Evolutionary conservation across 2,888 invertebrate genomes (phyloP), one percentile per base, ranked within the genome.

Genomic region (Cephus nigrinus): DNA sequence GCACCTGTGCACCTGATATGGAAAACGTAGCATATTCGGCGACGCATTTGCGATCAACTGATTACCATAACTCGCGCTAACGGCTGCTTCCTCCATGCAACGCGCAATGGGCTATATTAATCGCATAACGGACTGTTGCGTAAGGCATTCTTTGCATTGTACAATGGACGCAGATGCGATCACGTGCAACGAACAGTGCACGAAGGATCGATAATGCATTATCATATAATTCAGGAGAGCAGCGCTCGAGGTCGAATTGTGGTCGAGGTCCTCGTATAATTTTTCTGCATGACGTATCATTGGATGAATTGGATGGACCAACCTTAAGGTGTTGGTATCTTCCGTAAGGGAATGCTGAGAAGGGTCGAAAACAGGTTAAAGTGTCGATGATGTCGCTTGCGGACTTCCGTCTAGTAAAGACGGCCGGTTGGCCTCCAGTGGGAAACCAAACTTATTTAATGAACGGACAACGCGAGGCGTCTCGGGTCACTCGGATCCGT

Each of bases 101-200:
- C 23, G 79, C 76, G 82, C 79, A 84, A 84, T 82, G 76, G 73
- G 74, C 82, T 73, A 73, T 81, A 81, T 83, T 83, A 84, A 84
- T 84, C 82, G 84, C 82, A 82, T 83, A 84, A 84, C 83, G 75
- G 81, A 75, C 78, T 69, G 78, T 84, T 84, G 81, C 80, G 83
- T 79, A 84, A 84, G 82, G 78, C 34, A 72, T 78, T 79, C 80
- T 71, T 71, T 33, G 12, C 15, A 23, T 30, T 33, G 32, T 71
- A 15, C 31, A 71, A 71, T 71, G 71, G 33, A 31, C 9, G 33
- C 71, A 33, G 71, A 31, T 31, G 31, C 33, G 33, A 71, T 12
- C 31, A 23, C 71, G 71, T 33, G 71, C 31, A 31, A 69, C 3
- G 31, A 71, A 31, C 31, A 23, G 71, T 71, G 1, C 12, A 23